These are phyloP conservation scores for Antigone vipio DNA, from an alignment of 2,113 vertebrate genomes.

Conservation along the genomic window DNA sequence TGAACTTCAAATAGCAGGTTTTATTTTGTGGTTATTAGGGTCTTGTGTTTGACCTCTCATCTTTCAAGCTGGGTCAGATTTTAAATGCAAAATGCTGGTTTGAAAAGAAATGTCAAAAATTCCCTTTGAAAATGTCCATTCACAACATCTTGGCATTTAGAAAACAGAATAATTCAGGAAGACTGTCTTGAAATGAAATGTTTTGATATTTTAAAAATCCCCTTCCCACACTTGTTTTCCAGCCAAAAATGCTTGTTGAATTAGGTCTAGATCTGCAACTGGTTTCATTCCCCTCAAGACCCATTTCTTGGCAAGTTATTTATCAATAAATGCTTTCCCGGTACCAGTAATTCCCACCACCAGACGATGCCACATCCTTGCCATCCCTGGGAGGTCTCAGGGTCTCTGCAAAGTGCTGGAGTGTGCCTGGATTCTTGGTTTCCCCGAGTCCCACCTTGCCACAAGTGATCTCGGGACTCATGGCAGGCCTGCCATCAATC, in stretches of 20 bases:
- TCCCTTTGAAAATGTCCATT: constrained; percentile 19
- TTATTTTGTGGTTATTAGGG: not conserved
- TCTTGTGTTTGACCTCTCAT: not conserved
- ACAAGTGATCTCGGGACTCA: not conserved
- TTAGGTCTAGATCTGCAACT: not conserved
- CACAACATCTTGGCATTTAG: not conserved
- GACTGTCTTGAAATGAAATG: not conserved
- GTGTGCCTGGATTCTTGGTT: not conserved
- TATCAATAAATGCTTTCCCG: not conserved
- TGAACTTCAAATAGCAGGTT: not conserved
- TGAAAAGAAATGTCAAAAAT: constrained; percentile 40
- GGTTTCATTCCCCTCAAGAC: not conserved
- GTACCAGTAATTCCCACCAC: not conserved
- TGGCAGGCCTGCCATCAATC: not conserved
- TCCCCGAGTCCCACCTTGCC: not conserved
- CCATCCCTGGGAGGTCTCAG: not conserved
- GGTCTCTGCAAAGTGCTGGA: not conserved
- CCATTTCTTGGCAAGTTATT: not conserved
- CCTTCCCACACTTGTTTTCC: not conserved
- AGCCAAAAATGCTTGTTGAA: not conserved
- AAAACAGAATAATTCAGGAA: constrained; percentile 20
- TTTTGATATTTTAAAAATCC: constrained; percentile 19
- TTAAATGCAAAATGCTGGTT: constrained; percentile 6
- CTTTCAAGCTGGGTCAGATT: constrained; percentile 5
- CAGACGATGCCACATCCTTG: not conserved